A percentile compares a stretch with the other conserved stretches of the same genome.
Evolutionary conservation across 2,113 vertebrate genomes (phyloP).

Genomic region (Carassius gibelio): DNA sequence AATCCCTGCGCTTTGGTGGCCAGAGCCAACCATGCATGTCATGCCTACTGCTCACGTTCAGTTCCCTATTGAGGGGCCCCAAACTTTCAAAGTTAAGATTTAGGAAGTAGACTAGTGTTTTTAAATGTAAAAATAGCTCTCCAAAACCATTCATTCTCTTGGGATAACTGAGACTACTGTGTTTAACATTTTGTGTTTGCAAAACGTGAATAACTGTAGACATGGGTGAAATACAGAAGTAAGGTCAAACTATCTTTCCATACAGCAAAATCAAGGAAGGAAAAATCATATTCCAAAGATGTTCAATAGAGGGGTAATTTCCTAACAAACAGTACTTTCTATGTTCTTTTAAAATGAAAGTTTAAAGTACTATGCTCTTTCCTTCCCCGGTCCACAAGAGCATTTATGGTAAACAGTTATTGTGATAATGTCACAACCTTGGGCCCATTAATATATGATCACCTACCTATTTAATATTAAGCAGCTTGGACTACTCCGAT

Average conservation of each 20-base stretch:
- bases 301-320: neutral
- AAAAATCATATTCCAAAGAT: neutral
- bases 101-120: slow-evolving; percentile 50
- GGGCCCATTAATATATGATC: neutral
- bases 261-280: neutral
- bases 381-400: neutral
- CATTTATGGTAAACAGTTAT: neutral
- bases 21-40: slow-evolving; percentile 51
- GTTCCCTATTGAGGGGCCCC: slow-evolving; percentile 53
- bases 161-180: neutral
- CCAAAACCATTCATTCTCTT: slow-evolving; percentile 13
- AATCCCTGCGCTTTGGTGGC: slow-evolving; percentile 47
- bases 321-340: too few relatives aligned
- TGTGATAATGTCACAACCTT: neutral
- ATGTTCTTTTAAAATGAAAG: too few relatives aligned
- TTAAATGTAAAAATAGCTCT: slow-evolving; percentile 22
- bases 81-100: slow-evolving; percentile 38
- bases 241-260: neutral
- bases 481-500: neutral
- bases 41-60: slow-evolving; percentile 42
- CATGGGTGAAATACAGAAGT: neutral
- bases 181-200: neutral
- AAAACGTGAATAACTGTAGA: neutral
- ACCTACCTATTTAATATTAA: neutral
- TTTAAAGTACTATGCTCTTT: too few relatives aligned